phyloP scores from a whole-genome alignment of 2,113 vertebrate genomes.

The Diglossa brunneiventris region DNA sequence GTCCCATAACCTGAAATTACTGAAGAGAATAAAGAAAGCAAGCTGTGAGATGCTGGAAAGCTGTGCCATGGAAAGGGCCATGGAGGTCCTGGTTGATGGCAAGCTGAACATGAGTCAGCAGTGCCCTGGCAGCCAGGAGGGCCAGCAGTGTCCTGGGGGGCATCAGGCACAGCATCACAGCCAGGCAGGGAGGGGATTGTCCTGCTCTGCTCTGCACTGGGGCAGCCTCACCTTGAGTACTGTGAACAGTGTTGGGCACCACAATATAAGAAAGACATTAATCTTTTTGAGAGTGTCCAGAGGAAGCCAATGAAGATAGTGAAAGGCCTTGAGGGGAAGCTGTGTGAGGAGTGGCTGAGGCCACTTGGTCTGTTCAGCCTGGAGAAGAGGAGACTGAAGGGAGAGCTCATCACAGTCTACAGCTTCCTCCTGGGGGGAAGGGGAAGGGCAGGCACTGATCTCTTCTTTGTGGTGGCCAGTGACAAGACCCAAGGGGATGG shows the following conservation, averaged over 20 bases:
- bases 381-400: not conserved
- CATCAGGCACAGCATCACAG: not conserved
- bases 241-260: accelerated
- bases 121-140: not conserved
- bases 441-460: not conserved
- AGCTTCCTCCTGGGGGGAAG: accelerated
- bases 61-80: accelerated
- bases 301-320: not conserved
- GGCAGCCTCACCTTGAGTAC: accelerated
- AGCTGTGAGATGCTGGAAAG: not conserved
- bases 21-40: not conserved
- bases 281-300: not conserved
- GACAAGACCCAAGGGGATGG: not conserved
- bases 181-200: not conserved
- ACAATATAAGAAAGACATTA: not conserved
- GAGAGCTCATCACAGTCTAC: not conserved
- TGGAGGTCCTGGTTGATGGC: accelerated
- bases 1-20: not conserved
- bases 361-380: not conserved
- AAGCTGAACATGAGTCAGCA: accelerated
- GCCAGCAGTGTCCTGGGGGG: accelerated
- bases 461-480: not conserved
- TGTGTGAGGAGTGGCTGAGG: accelerated
- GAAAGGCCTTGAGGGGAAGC: not conserved
- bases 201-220: accelerated